phyloP scores from a whole-genome alignment of 2,888 invertebrate genomes.

The Plusia festucae region DNA sequence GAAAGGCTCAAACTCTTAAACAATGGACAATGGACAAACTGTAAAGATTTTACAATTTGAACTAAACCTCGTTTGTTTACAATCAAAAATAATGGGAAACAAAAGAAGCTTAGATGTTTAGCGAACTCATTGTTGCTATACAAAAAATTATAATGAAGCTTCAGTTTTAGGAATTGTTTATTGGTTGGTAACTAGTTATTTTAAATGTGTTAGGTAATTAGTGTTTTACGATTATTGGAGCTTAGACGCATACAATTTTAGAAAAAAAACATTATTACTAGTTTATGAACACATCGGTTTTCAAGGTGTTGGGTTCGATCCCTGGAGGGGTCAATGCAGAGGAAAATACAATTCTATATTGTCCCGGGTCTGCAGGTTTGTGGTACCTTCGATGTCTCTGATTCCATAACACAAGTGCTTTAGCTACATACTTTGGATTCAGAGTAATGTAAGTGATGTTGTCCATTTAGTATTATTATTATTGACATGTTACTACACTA shows the following conservation, averaged over 20 bases:
- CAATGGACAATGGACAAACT: constrained; percentile 69
- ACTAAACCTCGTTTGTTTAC: constrained; percentile 65
- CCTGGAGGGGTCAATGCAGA: too few species aligned
- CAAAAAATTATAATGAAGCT: constrained; percentile 23
- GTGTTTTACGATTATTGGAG: neutral
- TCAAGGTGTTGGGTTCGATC: too few species aligned
- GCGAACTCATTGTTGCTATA: constrained; percentile 37
- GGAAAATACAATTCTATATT: too few species aligned
- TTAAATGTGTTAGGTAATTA: neutral
- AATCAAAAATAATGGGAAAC: constrained; percentile 65
- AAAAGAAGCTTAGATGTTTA: constrained; percentile 39
- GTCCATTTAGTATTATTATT: too few species aligned
- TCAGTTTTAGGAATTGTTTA: constrained; percentile 4
- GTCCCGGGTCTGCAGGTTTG: too few species aligned
- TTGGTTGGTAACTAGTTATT: neutral
- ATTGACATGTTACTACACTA: too few species aligned
- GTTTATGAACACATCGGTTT: too few species aligned
- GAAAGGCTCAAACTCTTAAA: constrained; percentile 65
- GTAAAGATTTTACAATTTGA: constrained; percentile 69
- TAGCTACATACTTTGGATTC: too few species aligned
- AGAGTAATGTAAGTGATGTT: too few species aligned
- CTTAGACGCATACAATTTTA: neutral
- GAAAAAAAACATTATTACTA: too few species aligned
- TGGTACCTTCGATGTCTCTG: too few species aligned
- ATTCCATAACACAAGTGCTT: too few species aligned